phyloP scores from a whole-genome alignment of 2,797 vertebrate genomes.

The Lutra lutra region DNA sequence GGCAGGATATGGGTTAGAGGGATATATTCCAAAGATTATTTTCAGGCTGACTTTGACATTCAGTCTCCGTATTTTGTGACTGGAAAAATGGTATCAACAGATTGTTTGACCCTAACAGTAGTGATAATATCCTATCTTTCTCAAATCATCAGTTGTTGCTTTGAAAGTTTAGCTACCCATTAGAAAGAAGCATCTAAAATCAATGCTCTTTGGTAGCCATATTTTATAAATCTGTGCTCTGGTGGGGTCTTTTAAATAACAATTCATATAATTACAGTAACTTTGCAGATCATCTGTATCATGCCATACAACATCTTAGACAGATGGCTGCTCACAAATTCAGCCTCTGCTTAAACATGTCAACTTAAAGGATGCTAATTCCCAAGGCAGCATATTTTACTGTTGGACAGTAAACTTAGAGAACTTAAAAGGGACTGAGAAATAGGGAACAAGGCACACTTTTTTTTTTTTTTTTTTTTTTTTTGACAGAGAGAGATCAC shows the following conservation, averaged over 20 bases:
- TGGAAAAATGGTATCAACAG: not conserved
- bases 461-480: too few species aligned
- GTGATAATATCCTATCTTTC: not conserved
- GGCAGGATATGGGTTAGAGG: not conserved
- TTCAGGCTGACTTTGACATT: not conserved
- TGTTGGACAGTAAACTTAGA: not conserved
- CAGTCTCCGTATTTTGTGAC: not conserved
- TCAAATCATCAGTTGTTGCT: not conserved
- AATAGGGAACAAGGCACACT: not conserved
- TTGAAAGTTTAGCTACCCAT: not conserved
- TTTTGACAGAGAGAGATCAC: too few species aligned
- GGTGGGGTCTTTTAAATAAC: not conserved
- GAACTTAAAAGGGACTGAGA: not conserved
- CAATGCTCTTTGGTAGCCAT: not conserved
- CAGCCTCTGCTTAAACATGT: not conserved
- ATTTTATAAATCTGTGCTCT: not conserved
- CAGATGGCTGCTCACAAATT: not conserved
- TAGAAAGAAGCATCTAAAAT: not conserved
- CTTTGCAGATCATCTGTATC: not conserved
- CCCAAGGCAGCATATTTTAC: not conserved
- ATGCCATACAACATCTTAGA: not conserved
- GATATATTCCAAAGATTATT: not conserved
- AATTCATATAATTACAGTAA: not conserved
- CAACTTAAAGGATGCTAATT: not conserved
- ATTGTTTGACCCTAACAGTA: not conserved